phyloP scores from a whole-genome alignment of 2,888 invertebrate species.

The Drosophila kanekoi region DNA sequence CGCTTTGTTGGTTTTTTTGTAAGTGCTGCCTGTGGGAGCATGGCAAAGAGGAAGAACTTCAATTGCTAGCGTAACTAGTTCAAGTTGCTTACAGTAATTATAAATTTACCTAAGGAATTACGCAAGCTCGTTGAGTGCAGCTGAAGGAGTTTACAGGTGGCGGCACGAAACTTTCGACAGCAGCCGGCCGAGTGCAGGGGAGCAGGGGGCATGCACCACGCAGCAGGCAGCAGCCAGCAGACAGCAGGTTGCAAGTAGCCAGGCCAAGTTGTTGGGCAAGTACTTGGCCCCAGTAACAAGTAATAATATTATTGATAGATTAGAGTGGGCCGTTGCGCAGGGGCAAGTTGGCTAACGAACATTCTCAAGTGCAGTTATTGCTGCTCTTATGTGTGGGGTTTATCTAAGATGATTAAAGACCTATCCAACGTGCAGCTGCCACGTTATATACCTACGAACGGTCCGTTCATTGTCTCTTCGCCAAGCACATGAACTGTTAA shows the following conservation, averaged over 20 bases:
- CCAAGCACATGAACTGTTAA: constrained; percentile 12
- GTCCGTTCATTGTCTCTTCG: not conserved
- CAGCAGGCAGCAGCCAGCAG: not conserved
- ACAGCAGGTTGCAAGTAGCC: constrained; percentile 27
- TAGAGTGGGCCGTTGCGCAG: constrained; percentile 49
- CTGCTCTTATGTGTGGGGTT: not conserved
- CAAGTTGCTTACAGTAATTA: constrained; percentile 80
- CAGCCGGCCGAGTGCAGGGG: not conserved
- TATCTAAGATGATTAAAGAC: constrained; percentile 28
- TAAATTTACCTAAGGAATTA: constrained; percentile 80
- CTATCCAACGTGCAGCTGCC: not conserved
- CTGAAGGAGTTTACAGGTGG: constrained; percentile 44
- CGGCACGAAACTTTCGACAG: constrained; percentile 36
- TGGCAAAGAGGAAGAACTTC: constrained; percentile 45
- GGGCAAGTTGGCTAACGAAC: constrained; percentile 21
- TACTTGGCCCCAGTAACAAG: constrained; percentile 44
- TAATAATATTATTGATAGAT: constrained; percentile 80
- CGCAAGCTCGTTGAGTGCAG: constrained; percentile 64
- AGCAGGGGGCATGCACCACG: constrained; percentile 1
- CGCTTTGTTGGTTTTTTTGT: not conserved
- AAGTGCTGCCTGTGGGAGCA: constrained; percentile 31
- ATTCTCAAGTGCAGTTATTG: constrained; percentile 31
- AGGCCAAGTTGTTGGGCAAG: constrained; percentile 45
- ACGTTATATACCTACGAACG: too few species aligned
- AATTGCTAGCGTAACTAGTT: constrained; percentile 71